Evolutionary conservation across 2,888 invertebrate species (phyloP).

Genomic region (Acrocera orbiculus): DNA sequence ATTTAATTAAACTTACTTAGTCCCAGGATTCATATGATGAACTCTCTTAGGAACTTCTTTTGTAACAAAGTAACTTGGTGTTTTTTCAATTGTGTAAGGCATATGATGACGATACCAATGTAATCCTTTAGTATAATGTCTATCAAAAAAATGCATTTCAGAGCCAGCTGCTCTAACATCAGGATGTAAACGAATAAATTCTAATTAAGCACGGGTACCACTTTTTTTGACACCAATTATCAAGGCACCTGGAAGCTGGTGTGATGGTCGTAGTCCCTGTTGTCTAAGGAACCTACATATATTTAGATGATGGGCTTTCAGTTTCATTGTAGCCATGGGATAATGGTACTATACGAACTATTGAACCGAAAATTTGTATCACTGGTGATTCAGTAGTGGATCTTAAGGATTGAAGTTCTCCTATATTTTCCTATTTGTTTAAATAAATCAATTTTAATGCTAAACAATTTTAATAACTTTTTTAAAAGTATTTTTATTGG

Average conservation of each 20-base stretch:
- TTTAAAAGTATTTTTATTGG: too few relatives aligned
- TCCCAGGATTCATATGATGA: conserved; percentile 64
- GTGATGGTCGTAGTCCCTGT: conserved; percentile 46
- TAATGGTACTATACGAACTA: conserved; percentile 41
- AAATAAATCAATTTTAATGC: too few relatives aligned
- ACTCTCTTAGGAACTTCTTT: conserved; percentile 66
- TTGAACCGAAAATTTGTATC: conserved; percentile 23
- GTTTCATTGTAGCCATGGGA: conserved; percentile 35
- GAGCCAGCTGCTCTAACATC: conserved; percentile 69
- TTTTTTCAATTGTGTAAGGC: conserved; percentile 81
- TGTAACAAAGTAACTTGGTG: conserved; percentile 83
- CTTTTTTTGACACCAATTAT: conserved; percentile 93
- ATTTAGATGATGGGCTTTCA: conserved; percentile 40
- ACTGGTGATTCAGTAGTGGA: conserved; percentile 20
- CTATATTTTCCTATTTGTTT: too few relatives aligned
- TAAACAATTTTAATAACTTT: too few relatives aligned
- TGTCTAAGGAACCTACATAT: conserved; percentile 51
- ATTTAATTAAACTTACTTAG: conserved; percentile 35
- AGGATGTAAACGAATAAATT: conserved; percentile 75
- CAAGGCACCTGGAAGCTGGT: conserved; percentile 67
- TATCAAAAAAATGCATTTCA: conserved; percentile 85
- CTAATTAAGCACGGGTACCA: conserved; percentile 80
- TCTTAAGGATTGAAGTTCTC: too few relatives aligned
- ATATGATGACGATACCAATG: conserved; percentile 75
- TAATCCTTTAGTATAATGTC: conserved; percentile 59